Evolutionary conservation across 2,113 vertebrate genomes (phyloP).

Genomic region (Petrocephalus zakoni): DNA sequence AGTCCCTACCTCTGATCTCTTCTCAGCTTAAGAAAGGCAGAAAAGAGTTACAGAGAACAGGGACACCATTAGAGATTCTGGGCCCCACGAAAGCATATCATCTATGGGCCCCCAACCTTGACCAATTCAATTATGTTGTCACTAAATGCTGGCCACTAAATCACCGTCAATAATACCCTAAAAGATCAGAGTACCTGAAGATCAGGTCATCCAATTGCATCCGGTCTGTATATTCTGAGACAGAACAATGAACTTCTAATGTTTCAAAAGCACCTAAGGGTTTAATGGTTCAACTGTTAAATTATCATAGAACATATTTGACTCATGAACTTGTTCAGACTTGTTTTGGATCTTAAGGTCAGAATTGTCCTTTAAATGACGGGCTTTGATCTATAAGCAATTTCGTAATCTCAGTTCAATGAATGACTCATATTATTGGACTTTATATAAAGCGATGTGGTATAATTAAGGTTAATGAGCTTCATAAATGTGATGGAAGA

Average conservation of each 20-base stretch:
- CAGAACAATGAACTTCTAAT: not conserved
- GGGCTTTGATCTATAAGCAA: not conserved
- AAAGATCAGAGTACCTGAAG: not conserved
- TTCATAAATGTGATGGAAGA: not conserved
- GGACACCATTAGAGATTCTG: not conserved
- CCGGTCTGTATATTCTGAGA: not conserved
- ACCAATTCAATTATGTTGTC: not conserved
- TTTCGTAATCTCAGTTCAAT: not conserved
- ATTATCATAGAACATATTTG: not conserved
- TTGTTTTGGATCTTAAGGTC: not conserved
- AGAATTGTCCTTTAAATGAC: not conserved
- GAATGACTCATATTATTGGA: not conserved
- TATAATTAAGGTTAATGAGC: not conserved
- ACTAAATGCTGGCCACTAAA: not conserved
- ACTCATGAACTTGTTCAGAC: not conserved
- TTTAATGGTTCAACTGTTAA: not conserved
- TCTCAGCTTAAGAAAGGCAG: not conserved
- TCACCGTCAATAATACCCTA: not conserved
- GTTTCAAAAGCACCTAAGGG: not conserved
- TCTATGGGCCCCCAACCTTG: not conserved
- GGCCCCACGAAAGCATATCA: not conserved
- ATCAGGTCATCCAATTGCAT: not conserved
- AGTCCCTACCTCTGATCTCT: not conserved
- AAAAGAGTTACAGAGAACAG: not conserved
- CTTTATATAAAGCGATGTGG: not conserved